These are phyloP conservation scores for Axea sp. DNA, from an alignment of 2,888 invertebrate species.

Conservation along the genomic window DNA sequence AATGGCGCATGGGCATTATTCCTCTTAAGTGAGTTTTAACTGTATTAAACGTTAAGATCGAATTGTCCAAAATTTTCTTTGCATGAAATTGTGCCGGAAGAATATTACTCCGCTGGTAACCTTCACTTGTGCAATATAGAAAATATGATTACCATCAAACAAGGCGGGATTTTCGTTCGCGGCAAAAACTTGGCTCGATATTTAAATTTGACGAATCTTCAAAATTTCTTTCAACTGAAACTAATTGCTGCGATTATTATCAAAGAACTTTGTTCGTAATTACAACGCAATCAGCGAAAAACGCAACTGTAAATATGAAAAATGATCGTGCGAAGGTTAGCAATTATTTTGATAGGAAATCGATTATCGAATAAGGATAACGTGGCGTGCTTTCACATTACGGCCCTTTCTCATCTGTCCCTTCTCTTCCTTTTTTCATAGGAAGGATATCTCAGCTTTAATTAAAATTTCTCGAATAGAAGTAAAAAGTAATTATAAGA, in stretches of 20 bases:
- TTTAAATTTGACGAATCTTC: no score
- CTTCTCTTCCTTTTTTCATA: slow-evolving; percentile 53
- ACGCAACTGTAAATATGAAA: slow-evolving; percentile 40
- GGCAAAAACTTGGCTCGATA: no score
- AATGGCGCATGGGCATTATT: slow-evolving; percentile 64
- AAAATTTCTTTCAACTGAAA: neutral
- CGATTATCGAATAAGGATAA: slow-evolving; percentile 61
- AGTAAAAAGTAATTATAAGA: slow-evolving; percentile 75
- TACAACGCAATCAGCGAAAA: slow-evolving; percentile 17
- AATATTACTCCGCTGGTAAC: no score
- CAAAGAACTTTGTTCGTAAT: slow-evolving; percentile 6
- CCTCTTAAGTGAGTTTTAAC: slow-evolving; percentile 66
- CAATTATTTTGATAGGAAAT: slow-evolving; percentile 60
- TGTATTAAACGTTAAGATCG: slow-evolving; percentile 68
- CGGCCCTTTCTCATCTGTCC: slow-evolving; percentile 53
- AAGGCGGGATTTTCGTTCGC: no score
- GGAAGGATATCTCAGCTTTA: slow-evolving; percentile 73
- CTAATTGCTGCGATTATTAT: neutral
- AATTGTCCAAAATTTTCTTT: no score
- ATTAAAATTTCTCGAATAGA: slow-evolving; percentile 74
- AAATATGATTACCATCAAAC: no score
- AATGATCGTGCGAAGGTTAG: slow-evolving; percentile 40
- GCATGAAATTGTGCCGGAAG: no score
- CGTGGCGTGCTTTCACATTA: slow-evolving; percentile 59
- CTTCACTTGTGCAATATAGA: no score